Percentiles rank a stretch among this genome's conserved stretches.
Evolutionary conservation across 64 coral and sea anemone species (phyloP).

Genomic region (Pocillopora verrucosa): DNA sequence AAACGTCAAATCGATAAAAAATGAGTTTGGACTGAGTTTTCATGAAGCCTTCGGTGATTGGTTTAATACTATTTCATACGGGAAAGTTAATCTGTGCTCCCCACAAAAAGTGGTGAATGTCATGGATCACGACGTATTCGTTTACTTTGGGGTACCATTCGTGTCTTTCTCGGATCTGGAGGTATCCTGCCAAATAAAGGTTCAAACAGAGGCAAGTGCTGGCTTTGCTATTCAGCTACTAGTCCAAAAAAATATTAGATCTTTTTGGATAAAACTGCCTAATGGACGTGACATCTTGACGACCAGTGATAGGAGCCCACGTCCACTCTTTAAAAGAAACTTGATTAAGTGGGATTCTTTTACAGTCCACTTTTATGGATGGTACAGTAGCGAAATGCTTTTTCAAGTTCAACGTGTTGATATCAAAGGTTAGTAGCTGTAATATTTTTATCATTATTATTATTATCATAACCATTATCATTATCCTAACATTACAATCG

Average conservation of each 20-base stretch:
- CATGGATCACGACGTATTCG: background rate
- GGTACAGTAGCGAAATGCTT: background rate
- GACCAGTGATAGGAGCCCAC: too few relatives aligned
- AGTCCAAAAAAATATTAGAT: too few relatives aligned
- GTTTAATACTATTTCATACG: background rate
- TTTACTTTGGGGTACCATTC: background rate
- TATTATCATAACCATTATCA: too few relatives aligned
- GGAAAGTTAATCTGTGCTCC: background rate
- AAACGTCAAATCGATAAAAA: background rate
- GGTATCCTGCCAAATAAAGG: background rate
- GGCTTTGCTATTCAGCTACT: background rate
- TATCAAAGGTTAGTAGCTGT: background rate
- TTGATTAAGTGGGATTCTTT: background rate
- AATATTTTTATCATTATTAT: too few relatives aligned
- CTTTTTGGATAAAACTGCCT: background rate
- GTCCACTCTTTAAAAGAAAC: background rate
- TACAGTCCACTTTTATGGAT: background rate
- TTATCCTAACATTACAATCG: too few relatives aligned
- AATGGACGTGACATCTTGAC: background rate
- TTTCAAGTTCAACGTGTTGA: slow-evolving; percentile 12
- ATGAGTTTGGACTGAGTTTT: background rate
- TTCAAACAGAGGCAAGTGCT: background rate
- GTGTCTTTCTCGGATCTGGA: background rate
- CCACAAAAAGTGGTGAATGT: background rate
- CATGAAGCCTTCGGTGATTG: background rate